Base-by-base conservation (phyloP, 1,140 invertebrate genomes). In the Melitaea cinxia region DNA sequence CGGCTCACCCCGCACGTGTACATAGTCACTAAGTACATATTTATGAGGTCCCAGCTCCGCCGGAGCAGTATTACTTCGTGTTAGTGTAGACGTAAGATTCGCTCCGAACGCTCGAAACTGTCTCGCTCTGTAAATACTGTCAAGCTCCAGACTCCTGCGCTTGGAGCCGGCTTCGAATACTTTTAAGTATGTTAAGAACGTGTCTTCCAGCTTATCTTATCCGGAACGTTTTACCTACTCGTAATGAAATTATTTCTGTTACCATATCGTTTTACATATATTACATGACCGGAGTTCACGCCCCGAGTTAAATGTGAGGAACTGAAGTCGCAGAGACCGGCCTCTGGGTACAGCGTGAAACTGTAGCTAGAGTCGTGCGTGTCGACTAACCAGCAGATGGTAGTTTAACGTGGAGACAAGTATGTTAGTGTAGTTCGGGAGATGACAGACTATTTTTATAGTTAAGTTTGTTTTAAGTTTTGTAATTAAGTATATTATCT, bases 51-150 rank as follows among this genome's bases (percentile, higher is more conserved):
- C 14, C 1, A 15, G 47, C 58, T 42, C 55, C 7, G 17, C 17
- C n/a, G 55, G 35, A 17, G 55, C 55, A 47, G 55, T 57, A 57
- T 57, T 57, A 57, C 55, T 57, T 57, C 35, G 39, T 57, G 5
- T 57, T 17, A 57, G n/a, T n/a, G 15, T 57, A 57, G 23, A 4
- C 28, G 39, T 57, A 45, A 30, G 39, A 12, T n/a, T n/a, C n/a
- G n/a, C n/a, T n/a, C n/a, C n/a, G n/a, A n/a, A n/a, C n/a, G n/a
- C n/a, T n/a, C n/a, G n/a, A 10, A 24, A 57, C 14, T 6, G 19
- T 15, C 17, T 6, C 30, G 6, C 30, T 37, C 21, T 3, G 33
- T 15, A 9, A 14, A 39, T 2, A n/a, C 30, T 12, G 28, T 33
- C 7, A 12, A 3, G 7, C 28, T 9, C 30, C 30, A 1, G 9